A percentile compares a stretch with the other conserved stretches of the same genome.
phyloP scores from a whole-genome alignment of 2,797 vertebrate species.

The Benthosema pterotum region DNA sequence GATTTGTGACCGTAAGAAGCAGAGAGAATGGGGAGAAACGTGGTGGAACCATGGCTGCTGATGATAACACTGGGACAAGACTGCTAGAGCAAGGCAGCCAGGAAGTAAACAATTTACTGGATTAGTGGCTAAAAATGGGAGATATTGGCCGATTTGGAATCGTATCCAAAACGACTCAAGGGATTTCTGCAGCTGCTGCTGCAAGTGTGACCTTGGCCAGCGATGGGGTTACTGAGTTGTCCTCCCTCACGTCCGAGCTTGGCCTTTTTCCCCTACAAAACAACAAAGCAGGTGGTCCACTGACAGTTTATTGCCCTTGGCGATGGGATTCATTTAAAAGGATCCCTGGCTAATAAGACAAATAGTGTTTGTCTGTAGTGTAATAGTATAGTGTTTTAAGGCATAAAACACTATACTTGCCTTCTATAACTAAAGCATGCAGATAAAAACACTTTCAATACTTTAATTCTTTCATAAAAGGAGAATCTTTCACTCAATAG shows the following conservation, averaged over 20 bases:
- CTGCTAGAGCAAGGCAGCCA: neutral
- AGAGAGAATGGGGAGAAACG: conserved; percentile 31
- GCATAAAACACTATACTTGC: no score
- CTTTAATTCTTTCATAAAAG: no score
- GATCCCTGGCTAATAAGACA: no score
- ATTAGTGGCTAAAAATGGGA: neutral
- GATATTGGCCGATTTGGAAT: neutral
- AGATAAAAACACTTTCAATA: no score
- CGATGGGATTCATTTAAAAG: conserved; percentile 14
- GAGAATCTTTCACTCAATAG: no score
- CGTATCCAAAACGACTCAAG: neutral
- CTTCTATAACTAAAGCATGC: no score
- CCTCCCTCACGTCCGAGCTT: neutral
- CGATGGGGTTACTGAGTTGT: neutral
- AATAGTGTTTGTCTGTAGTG: no score
- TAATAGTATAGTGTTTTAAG: no score
- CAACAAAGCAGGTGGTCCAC: neutral
- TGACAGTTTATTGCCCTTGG: neutral
- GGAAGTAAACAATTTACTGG: neutral
- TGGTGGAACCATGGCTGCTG: conserved; percentile 16
- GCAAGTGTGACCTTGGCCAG: neutral
- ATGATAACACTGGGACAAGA: neutral
- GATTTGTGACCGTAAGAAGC: conserved; percentile 22
- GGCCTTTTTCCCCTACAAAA: neutral
- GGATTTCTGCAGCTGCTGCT: no score